These are phyloP conservation scores for Chamaea fasciata DNA, from an alignment of 2,113 vertebrate genomes.

Conservation along the genomic window DNA sequence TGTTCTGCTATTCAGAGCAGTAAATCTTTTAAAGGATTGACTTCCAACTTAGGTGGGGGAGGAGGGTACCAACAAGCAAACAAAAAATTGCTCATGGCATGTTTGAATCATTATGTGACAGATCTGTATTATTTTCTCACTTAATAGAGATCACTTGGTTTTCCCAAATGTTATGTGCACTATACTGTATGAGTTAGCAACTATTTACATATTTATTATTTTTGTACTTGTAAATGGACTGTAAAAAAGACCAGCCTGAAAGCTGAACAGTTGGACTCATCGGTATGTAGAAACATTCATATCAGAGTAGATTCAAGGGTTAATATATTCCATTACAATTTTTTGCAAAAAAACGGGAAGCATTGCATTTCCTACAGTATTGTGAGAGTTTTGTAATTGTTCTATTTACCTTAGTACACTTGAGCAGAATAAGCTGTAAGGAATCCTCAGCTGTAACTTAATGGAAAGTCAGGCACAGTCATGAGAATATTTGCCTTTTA, in stretches of 20 bases:
- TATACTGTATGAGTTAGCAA: neutral
- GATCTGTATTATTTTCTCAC: neutral
- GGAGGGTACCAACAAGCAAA: neutral
- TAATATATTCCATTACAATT: neutral
- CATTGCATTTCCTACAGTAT: neutral
- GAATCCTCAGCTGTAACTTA: neutral
- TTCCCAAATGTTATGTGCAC: neutral
- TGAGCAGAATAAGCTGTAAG: neutral
- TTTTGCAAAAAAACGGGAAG: neutral
- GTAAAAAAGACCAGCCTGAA: slow-evolving; percentile 46
- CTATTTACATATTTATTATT: neutral
- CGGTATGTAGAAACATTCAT: neutral
- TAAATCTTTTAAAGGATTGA: neutral
- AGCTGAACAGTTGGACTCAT: slow-evolving; percentile 43
- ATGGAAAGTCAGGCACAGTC: neutral
- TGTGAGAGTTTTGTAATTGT: neutral
- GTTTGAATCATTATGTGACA: neutral
- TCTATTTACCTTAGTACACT: neutral
- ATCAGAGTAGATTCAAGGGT: neutral
- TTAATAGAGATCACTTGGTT: neutral
- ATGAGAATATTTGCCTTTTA: neutral
- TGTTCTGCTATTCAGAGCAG: neutral
- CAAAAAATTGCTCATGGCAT: neutral
- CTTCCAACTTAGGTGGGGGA: neutral
- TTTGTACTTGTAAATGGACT: neutral